Percentiles rank a stretch among this genome's conserved stretches.
phyloP scores from a whole-genome alignment of 2,888 invertebrate genomes.

The Chalcis sispes region DNA sequence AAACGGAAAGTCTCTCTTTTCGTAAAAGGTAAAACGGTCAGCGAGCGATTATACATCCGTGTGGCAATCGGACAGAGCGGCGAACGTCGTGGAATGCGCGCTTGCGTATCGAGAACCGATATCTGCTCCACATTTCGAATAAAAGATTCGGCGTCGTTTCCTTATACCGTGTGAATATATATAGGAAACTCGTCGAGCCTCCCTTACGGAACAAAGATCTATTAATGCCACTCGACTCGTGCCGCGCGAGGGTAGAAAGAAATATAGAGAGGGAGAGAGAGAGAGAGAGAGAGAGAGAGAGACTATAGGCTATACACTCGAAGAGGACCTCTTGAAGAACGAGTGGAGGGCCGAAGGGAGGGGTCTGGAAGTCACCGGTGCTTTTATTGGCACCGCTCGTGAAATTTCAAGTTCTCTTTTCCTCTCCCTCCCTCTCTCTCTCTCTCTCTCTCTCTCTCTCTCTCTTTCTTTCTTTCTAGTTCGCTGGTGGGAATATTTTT shows the following conservation, averaged over 20 bases:
- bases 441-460: no score
- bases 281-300: not conserved
- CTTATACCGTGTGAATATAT: not conserved
- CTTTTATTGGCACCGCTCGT: not conserved
- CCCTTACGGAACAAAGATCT: slow-evolving; percentile 67
- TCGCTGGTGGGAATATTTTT: no score
- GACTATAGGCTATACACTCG: not conserved
- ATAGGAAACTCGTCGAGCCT: not conserved
- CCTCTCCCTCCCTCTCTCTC: no score
- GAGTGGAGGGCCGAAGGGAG: no score
- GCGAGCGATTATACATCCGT: no score
- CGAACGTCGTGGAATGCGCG: no score
- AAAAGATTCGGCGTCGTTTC: slow-evolving; percentile 65
- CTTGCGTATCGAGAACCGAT: slow-evolving; percentile 72
- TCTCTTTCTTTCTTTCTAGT: no score
- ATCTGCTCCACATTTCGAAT: slow-evolving; percentile 72
- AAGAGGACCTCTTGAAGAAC: no score
- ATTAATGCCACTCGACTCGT: slow-evolving; percentile 69
- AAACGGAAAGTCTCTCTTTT: no score
- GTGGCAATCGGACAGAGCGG: no score
- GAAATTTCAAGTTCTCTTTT: no score
- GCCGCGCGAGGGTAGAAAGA: slow-evolving; percentile 35
- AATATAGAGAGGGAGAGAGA: slow-evolving; percentile 5
- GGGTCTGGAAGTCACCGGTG: not conserved
- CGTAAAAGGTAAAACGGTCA: no score